Evolutionary conservation across 2,797 vertebrate genomes (phyloP).

Genomic region (Sebastes kiyomatsui): DNA sequence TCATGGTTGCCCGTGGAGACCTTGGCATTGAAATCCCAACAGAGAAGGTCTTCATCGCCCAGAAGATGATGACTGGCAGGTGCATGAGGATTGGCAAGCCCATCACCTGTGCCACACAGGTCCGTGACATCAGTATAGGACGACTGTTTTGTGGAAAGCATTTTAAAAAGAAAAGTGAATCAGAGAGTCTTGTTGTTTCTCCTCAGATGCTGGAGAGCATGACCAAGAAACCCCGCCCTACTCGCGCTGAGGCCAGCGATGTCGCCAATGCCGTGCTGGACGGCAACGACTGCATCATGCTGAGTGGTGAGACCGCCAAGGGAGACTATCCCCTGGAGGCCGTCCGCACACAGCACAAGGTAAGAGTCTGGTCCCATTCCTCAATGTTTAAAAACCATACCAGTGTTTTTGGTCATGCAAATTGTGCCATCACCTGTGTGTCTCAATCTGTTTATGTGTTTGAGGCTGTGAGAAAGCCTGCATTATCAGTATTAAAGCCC

Average conservation of each 20-base stretch:
- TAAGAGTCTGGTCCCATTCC: slow-evolving; percentile 65
- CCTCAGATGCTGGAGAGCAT: slow-evolving; percentile 80
- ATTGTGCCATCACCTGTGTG: background rate
- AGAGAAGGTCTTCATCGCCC: slow-evolving; percentile 97
- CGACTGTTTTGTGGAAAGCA: background rate
- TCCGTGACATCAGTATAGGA: slow-evolving; percentile 42
- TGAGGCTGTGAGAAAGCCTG: background rate
- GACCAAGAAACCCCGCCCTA: slow-evolving; percentile 80
- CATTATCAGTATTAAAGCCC: background rate
- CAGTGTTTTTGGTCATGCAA: background rate
- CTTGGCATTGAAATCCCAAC: slow-evolving; percentile 98
- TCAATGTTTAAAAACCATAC: background rate
- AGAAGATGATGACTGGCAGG: slow-evolving; percentile 99
- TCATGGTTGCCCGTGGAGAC: slow-evolving; percentile 98
- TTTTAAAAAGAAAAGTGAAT: background rate
- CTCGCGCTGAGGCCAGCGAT: slow-evolving; percentile 79
- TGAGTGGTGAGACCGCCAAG: slow-evolving; percentile 97
- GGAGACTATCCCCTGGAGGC: slow-evolving; percentile 97
- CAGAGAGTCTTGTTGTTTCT: background rate
- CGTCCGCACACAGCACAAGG: slow-evolving; percentile 93
- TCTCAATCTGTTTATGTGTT: background rate
- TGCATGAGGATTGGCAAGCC: slow-evolving; percentile 97
- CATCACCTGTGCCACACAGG: slow-evolving; percentile 97
- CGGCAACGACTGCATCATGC: slow-evolving; percentile 92
- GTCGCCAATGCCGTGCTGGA: slow-evolving; percentile 84